phyloP scores from a whole-genome alignment of 2,113 vertebrate genomes.

The Rattus norvegicus region DNA sequence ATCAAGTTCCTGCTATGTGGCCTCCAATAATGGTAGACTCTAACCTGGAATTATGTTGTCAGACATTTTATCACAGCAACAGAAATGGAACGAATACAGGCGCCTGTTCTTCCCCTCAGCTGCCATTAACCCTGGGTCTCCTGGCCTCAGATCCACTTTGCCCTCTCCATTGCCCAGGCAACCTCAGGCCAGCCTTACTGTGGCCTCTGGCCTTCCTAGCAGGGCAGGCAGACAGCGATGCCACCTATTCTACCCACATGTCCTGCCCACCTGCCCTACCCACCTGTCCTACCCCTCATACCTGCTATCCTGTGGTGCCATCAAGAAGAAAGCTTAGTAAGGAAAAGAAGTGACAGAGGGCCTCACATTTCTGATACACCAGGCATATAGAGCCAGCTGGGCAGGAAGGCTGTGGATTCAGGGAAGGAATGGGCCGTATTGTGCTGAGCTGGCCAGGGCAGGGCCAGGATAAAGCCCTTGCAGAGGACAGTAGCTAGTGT shows the following conservation, averaged over 20 bases:
- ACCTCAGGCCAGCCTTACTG: not conserved
- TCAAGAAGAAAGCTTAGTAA: slow-evolving; percentile 59
- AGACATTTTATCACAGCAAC: not conserved
- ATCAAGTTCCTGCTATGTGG: not conserved
- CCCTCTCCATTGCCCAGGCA: not conserved
- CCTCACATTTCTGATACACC: not conserved
- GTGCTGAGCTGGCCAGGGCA: not conserved
- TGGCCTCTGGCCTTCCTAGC: not conserved
- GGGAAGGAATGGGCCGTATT: not conserved
- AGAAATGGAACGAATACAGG: not conserved
- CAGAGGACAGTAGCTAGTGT: not conserved
- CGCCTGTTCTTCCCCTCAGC: too few relatives aligned
- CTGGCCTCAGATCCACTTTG: not conserved
- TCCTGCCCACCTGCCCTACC: too few relatives aligned
- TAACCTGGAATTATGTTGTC: not conserved
- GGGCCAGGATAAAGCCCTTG: not conserved
- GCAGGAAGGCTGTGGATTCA: not conserved
- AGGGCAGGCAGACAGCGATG: not conserved
- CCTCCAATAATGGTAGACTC: not conserved
- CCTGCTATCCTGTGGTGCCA: not conserved
- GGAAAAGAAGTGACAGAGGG: not conserved
- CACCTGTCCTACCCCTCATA: not conserved
- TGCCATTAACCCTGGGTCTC: not conserved
- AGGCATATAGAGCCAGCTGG: not conserved
- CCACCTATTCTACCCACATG: not conserved